Conservation (phyloP, 2,888 invertebrate species). For the Pristionchus arcanus region DNA sequence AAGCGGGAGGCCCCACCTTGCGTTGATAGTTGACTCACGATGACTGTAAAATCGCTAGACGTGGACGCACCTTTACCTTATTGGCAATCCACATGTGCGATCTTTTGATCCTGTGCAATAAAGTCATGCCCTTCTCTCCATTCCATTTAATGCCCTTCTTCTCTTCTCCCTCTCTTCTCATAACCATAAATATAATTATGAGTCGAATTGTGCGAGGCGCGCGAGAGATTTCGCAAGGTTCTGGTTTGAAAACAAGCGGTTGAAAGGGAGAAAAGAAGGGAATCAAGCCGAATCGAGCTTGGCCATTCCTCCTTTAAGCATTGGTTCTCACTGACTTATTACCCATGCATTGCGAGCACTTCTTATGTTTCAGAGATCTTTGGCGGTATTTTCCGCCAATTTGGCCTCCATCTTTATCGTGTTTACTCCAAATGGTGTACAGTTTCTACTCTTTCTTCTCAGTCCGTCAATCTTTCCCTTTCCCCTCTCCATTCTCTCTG, state of each 20-base stretch:
- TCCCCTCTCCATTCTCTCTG: conserved; percentile 6
- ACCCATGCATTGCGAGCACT: not conserved
- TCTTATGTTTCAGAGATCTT: not conserved
- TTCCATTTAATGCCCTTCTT: not conserved
- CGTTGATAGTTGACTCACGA: too few relatives aligned
- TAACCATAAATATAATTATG: conserved; percentile 49
- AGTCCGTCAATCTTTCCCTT: not conserved
- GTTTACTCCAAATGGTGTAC: not conserved
- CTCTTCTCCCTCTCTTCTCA: conserved; percentile 3
- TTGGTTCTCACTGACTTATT: not conserved
- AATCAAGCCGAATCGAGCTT: not conserved
- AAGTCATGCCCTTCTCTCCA: not conserved
- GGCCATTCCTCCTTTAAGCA: not conserved
- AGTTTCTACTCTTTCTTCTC: not conserved
- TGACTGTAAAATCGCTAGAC: too few relatives aligned
- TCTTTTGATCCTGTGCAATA: not conserved
- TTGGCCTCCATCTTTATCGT: not conserved
- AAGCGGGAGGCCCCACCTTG: too few relatives aligned
- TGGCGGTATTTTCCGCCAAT: not conserved
- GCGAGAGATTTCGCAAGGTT: not conserved
- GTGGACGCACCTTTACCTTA: too few relatives aligned
- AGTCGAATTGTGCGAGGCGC: not conserved
- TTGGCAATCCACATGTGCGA: not conserved
- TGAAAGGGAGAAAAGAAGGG: not conserved
- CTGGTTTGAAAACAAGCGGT: not conserved